phyloP scores from a whole-genome alignment of 2,113 vertebrate genomes.

The Scophthalmus maximus region DNA sequence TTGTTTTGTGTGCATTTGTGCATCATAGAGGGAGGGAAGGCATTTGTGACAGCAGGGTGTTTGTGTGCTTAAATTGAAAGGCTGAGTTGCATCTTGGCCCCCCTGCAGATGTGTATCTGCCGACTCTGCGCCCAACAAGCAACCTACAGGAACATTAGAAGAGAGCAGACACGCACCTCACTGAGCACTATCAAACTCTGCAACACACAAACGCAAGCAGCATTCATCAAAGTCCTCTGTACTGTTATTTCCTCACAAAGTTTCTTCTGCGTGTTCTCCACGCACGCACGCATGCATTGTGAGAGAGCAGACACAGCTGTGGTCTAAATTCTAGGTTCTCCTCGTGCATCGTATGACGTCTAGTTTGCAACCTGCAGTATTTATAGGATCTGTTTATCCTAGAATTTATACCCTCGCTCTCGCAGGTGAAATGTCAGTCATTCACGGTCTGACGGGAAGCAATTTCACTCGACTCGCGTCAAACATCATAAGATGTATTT shows the following conservation, averaged over 20 bases:
- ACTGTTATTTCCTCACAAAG: not conserved
- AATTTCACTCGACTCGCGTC: slow-evolving; percentile 24
- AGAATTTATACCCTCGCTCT: slow-evolving; percentile 39
- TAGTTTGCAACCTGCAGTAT: slow-evolving; percentile 36
- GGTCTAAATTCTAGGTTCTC: not conserved
- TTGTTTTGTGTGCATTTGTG: slow-evolving; percentile 7
- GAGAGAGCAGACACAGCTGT: slow-evolving; percentile 12
- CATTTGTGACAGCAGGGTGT: slow-evolving; percentile 50
- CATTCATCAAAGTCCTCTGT: slow-evolving; percentile 28
- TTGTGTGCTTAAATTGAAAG: slow-evolving; percentile 34
- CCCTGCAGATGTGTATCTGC: slow-evolving; percentile 36
- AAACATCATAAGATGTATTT: slow-evolving; percentile 25
- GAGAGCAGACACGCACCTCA: slow-evolving; percentile 43
- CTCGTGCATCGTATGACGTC: slow-evolving; percentile 1
- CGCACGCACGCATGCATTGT: not conserved
- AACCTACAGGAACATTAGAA: slow-evolving; percentile 32
- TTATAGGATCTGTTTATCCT: slow-evolving; percentile 24
- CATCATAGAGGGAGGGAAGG: not conserved
- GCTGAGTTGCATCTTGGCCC: slow-evolving; percentile 24
- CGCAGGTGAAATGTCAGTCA: slow-evolving; percentile 29
- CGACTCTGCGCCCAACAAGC: slow-evolving; percentile 44
- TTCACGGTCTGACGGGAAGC: slow-evolving; percentile 28
- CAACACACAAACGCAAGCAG: slow-evolving; percentile 19
- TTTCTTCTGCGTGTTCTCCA: not conserved
- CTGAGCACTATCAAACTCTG: slow-evolving; percentile 34